A percentile compares a stretch with the other conserved stretches of the same genome.
Conservation (phyloP, 2,113 vertebrate species). For the Atlantisia rogersi region DNA sequence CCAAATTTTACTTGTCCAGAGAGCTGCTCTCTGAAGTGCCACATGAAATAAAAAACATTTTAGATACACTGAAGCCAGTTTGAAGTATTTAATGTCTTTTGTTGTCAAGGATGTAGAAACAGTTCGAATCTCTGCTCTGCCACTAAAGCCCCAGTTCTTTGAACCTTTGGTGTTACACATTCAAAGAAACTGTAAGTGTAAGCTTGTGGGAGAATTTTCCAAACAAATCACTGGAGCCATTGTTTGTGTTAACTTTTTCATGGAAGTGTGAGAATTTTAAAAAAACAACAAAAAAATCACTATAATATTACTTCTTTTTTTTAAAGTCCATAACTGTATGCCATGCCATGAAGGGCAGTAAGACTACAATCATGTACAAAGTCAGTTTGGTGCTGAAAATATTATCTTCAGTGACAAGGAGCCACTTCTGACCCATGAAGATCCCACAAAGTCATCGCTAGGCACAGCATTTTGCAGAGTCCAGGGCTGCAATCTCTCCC, state of each 20-base stretch:
- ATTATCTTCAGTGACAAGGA: neutral
- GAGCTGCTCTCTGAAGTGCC: neutral
- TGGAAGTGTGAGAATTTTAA: neutral
- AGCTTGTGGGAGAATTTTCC: neutral
- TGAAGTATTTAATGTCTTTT: neutral
- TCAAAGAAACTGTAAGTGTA: neutral
- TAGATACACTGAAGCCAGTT: neutral
- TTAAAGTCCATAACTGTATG: neutral
- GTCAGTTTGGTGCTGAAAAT: neutral
- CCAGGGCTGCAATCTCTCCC: neutral
- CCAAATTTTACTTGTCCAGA: neutral
- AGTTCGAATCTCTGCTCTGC: neutral
- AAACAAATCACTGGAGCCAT: neutral
- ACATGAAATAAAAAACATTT: neutral
- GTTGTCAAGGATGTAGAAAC: neutral
- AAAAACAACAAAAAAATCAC: neutral
- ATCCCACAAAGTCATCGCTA: neutral
- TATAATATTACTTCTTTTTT: neutral
- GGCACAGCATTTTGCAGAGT: rapidly evolving
- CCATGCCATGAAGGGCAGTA: neutral
- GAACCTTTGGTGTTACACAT: neutral
- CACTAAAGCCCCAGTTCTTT: neutral
- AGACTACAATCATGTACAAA: neutral
- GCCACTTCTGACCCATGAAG: neutral
- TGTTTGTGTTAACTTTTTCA: neutral